Percentiles rank a stretch among this genome's conserved stretches.
phyloP scores from a whole-genome alignment of 2,888 invertebrate genomes.

The Pedicia rivosa region DNA sequence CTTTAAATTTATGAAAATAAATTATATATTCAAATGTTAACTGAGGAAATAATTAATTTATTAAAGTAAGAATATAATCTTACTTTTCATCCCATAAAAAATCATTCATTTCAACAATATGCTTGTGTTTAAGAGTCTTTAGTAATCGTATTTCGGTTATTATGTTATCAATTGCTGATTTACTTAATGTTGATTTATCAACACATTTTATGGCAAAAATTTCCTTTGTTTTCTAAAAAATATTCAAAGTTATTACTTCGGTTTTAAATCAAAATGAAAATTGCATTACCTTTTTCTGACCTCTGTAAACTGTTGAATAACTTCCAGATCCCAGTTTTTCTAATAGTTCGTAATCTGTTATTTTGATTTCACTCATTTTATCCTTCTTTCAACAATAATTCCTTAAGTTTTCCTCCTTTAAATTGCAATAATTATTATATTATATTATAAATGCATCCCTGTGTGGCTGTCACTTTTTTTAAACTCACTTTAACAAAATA shows the following conservation, averaged over 20 bases:
- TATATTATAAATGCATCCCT: no score
- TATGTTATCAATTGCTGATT: constrained; percentile 59
- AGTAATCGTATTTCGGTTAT: constrained; percentile 67
- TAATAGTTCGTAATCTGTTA: constrained; percentile 52
- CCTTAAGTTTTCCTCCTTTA: no score
- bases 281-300: constrained; percentile 29
- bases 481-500: no score
- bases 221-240: constrained; percentile 36
- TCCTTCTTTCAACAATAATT: background rate
- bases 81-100: constrained; percentile 64
- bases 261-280: no score
- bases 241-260: constrained; percentile 7
- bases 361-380: constrained; percentile 16
- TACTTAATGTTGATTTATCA: constrained; percentile 51
- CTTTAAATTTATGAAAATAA: constrained; percentile 26
- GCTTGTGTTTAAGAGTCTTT: constrained; percentile 59
- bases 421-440: no score
- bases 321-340: constrained; percentile 68
- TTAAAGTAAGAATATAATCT: constrained; percentile 12
- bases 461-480: no score
- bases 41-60: background rate
- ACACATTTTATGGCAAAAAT: constrained; percentile 73
- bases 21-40: background rate
- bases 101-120: constrained; percentile 69
- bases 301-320: constrained; percentile 74